phyloP scores from a whole-genome alignment of 2,888 invertebrate species.

The Nemoura dubitans region DNA sequence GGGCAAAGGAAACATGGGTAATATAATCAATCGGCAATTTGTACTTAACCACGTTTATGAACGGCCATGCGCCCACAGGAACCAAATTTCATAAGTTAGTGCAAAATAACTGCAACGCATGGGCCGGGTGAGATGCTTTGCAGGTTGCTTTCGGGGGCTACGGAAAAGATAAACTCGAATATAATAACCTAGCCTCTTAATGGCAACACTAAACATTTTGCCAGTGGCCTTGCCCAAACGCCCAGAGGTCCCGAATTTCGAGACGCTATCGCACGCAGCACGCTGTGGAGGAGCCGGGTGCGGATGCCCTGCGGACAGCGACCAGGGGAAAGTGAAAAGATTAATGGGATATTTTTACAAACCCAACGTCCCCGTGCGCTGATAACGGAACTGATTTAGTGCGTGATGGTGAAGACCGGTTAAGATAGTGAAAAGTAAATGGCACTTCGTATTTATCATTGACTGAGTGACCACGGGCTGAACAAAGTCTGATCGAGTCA shows the following conservation, averaged over 20 bases:
- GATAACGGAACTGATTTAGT: background rate
- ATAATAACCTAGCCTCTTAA: background rate
- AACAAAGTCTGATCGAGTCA: background rate
- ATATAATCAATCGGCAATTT: too few relatives aligned
- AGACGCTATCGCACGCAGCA: too few relatives aligned
- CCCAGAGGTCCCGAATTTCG: too few relatives aligned
- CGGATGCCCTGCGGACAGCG: background rate
- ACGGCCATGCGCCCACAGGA: background rate
- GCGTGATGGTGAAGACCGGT: background rate
- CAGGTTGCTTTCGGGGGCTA: background rate
- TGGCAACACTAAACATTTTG: too few relatives aligned
- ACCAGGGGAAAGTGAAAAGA: background rate
- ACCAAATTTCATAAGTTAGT: background rate
- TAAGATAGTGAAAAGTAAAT: background rate
- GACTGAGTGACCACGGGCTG: background rate
- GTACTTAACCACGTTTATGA: too few relatives aligned
- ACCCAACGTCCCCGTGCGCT: background rate
- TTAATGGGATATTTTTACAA: conserved; percentile 3
- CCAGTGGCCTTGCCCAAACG: too few relatives aligned
- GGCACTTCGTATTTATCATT: conserved; percentile 12
- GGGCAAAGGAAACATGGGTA: background rate
- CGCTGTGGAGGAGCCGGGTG: background rate
- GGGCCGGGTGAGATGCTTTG: background rate
- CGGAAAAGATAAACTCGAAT: background rate
- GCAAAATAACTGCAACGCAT: background rate